Conservation (phyloP, 2,888 invertebrate genomes). For the Phania funesta region DNA sequence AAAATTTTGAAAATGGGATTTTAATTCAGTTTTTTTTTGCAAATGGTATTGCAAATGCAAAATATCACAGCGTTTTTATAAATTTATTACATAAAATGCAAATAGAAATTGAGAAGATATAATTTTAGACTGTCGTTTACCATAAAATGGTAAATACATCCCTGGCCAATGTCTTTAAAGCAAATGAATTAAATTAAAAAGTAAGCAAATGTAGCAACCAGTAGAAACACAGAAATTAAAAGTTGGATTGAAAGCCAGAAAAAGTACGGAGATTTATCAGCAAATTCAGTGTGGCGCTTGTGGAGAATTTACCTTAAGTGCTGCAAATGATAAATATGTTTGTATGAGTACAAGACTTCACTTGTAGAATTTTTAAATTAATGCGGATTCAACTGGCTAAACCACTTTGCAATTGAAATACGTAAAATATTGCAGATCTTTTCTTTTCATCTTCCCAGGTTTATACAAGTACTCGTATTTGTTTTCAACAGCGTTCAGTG, state of each 20-base stretch:
- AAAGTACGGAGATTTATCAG: constrained; percentile 43
- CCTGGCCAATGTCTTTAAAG: neutral
- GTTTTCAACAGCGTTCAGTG: neutral
- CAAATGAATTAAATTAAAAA: constrained; percentile 22
- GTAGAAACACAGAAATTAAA: neutral
- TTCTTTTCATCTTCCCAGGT: neutral
- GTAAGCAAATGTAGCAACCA: neutral
- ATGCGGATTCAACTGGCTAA: constrained; percentile 73
- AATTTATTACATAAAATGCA: neutral
- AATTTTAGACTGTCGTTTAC: neutral
- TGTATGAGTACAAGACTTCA: constrained; percentile 67
- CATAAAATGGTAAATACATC: neutral
- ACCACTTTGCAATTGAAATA: constrained; percentile 72
- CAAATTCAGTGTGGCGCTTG: constrained; percentile 50
- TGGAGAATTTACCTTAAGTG: constrained; percentile 73
- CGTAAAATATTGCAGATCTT: constrained; percentile 36
- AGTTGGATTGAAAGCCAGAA: neutral
- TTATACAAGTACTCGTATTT: no score
- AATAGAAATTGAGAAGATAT: neutral
- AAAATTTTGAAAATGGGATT: no score
- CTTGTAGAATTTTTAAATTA: constrained; percentile 76
- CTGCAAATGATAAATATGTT: constrained; percentile 75
- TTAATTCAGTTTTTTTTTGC: no score
- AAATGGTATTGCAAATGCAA: no score
- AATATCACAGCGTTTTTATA: no score